Base-by-base conservation (phyloP, 2,113 vertebrate genomes). In the Tretioscincus oriximinensis region DNA sequence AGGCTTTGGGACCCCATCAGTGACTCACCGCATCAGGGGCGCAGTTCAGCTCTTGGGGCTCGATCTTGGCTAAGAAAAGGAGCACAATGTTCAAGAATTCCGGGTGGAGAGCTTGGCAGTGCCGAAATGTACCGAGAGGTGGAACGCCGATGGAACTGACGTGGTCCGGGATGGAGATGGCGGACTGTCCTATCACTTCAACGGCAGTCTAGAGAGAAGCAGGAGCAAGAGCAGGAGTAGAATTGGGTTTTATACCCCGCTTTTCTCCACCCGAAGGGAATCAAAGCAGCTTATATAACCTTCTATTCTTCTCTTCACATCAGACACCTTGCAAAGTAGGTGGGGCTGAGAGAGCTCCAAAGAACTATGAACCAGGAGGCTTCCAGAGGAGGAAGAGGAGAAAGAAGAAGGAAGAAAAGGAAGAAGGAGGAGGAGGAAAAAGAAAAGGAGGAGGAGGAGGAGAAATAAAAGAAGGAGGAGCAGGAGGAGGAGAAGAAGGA, bases 121-220 rank as follows among this genome's bases (percentile, higher is more conserved):
- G 2, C 0, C 73, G 60, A 28, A 28, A 67, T 81, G 61, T 82
- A 76, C 54, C 0, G 81, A 90, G 69, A 0, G 76, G 58, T 0
- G 90, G 92, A 81, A 91, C 6, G 26, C 63, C 2, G 0, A 86
- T 72, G 7, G 87, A 16, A 1, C 81, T 82, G 0, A 87, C 83
- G 22, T 85, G 74, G 0, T 24, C 73, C 0, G 90, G 88, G 65
- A 88, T 81, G 69, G 90, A 84, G 84, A 91, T 29, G 71, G 20
- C 71, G 68, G 88, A 86, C 65, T 86, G 21, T 47, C 5, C 89
- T 78, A 78, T 69, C 51, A 77, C 70, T 76, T 85, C 84, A 75
- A 93, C 84, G 0, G 24, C 49, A 0, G 83, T 80, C 90, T 91
- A 85, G 58, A 16, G 29, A 29, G 78, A 65, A 71, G 69, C 9